Base-by-base conservation (phyloP, 2,113 vertebrate genomes). In the Macaca nemestrina region DNA sequence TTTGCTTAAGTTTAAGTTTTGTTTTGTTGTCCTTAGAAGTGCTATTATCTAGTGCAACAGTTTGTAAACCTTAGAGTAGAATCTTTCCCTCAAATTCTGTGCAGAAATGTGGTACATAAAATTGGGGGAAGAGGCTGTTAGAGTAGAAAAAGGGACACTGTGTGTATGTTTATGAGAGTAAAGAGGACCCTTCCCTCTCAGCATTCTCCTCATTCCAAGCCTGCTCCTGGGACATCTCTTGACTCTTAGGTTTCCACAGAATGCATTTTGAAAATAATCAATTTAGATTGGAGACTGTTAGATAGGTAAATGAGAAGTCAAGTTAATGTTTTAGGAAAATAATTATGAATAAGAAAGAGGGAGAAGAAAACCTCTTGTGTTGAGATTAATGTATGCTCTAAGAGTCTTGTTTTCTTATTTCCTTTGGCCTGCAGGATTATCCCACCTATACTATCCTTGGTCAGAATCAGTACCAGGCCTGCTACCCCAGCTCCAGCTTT, bases 401-500 rank as follows among this genome's bases (percentile, higher is more conserved):
- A 55, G 68, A 82, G 18, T 92, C 48, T 89, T 80, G 8, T 93
- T 88, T 82, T 91, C 55, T 68, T 95, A 43, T 97, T 94, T 16
- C 43, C 83, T 98, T 96, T 96, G 90, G 43, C 93, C 85, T 86
- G 25, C 92, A 99, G 99, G 99, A 99, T 0, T 99, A 99, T 90
- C 99, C 99, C 80, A 99, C 98, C 7, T 99, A 99, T 97, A 99
- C 99, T 10, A 99, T 99, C 85, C 98, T 99, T 97, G 99, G 99
- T 30, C 99, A 99, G 97, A 99, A 96, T 95, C 99, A 99, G 98
- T 99, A 99, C 98, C 99, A 99, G 97, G 98, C 99, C 75, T 99
- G 99, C 98, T 99, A 99, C 97, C 97, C 99, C 0, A 99, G 99
- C 94, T 99, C 99, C 96, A 99, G 98, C 98, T 99, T 99, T 64